A percentile compares a stretch with the other conserved stretches of the same genome.
Conservation (phyloP, 2,888 invertebrate species). For the Sericinus montela region DNA sequence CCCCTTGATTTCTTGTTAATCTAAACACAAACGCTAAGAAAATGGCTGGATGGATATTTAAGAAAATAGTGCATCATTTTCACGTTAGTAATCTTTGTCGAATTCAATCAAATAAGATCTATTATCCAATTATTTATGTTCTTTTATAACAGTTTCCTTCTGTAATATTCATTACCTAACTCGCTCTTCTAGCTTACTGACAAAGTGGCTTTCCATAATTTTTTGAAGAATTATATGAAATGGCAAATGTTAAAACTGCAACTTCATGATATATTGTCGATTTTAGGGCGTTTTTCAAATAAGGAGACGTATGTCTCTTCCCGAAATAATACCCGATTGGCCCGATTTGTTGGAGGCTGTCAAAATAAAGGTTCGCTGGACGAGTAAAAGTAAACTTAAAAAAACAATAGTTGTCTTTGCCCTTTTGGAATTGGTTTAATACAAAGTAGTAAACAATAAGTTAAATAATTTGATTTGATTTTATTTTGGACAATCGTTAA, state of each 20-base stretch:
- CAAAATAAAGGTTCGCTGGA: constrained; percentile 83
- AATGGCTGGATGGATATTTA: constrained; percentile 52
- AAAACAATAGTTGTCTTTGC: constrained; percentile 36
- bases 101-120: not conserved
- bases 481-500: too few species aligned
- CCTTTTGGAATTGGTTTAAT: constrained; percentile 39
- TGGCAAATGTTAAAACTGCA: constrained; percentile 31
- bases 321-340: constrained; percentile 89
- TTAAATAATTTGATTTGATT: too few species aligned
- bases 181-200: constrained; percentile 22
- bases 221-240: constrained; percentile 1
- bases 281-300: constrained; percentile 84
- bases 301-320: constrained; percentile 83
- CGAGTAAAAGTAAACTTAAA: constrained; percentile 50
- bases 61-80: constrained; percentile 40
- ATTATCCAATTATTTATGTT: not conserved
- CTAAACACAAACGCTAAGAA: too few species aligned
- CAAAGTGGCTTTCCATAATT: constrained; percentile 31
- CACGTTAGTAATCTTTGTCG: constrained; percentile 38
- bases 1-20: constrained; percentile 2
- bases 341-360: constrained; percentile 83
- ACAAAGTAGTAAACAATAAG: too few species aligned
- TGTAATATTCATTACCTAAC: too few species aligned
- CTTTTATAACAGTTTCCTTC: not conserved
- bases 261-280: constrained; percentile 62